Conservation (phyloP, 2,797 vertebrate species). For the Ataeniobius toweri region DNA sequence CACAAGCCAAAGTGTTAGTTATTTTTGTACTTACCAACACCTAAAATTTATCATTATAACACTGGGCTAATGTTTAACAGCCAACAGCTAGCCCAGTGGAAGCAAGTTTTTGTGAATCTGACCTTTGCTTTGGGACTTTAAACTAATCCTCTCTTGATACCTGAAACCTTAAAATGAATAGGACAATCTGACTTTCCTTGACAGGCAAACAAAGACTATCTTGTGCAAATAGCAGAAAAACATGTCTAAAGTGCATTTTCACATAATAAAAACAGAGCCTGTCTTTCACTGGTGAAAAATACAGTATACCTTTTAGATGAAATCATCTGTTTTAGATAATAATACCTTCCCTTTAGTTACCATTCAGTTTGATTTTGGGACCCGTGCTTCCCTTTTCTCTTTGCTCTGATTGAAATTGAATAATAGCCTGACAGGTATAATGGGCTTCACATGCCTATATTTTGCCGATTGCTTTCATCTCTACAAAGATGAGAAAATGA, state of each 20-base stretch:
- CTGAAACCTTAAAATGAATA: conserved; percentile 27
- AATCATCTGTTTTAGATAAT: background rate
- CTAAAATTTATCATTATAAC: no score
- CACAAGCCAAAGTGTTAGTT: no score
- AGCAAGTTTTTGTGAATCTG: background rate
- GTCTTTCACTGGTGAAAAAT: background rate
- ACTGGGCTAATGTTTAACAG: no score
- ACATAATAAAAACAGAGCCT: background rate
- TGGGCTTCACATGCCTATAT: no score
- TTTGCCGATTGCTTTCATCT: no score
- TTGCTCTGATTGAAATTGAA: no score
- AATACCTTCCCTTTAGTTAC: background rate
- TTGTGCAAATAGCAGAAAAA: conserved; percentile 11
- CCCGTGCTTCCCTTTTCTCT: no score
- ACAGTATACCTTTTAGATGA: background rate
- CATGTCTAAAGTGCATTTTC: background rate
- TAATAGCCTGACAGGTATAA: no score
- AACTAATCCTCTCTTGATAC: conserved; percentile 14
- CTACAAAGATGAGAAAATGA: no score
- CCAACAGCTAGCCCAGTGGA: background rate
- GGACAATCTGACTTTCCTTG: background rate
- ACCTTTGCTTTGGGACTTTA: conserved; percentile 12
- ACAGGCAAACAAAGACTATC: conserved; percentile 32
- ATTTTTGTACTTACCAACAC: no score
- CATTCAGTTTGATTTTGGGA: background rate